Evolutionary conservation across 2,113 vertebrate genomes (phyloP).

Genomic region (Cinclus cinclus): DNA sequence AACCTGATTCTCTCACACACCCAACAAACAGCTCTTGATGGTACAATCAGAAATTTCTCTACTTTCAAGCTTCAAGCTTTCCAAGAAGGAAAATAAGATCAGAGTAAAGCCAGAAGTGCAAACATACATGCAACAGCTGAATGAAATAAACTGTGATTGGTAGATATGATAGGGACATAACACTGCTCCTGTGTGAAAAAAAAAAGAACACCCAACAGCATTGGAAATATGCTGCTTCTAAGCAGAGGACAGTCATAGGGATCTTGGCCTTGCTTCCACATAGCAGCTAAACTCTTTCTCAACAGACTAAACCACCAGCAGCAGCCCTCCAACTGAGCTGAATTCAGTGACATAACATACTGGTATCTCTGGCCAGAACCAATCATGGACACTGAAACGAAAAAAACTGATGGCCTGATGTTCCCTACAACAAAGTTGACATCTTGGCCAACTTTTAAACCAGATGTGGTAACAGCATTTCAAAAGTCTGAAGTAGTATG

Average conservation of each 20-base stretch:
- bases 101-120: neutral
- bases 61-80: neutral
- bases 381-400: neutral
- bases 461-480: neutral
- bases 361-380: neutral
- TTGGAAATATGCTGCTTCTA: neutral
- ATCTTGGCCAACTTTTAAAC: neutral
- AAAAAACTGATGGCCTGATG: neutral
- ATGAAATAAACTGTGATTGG: neutral
- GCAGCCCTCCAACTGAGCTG: neutral
- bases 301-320: neutral
- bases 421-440: neutral
- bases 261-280: neutral
- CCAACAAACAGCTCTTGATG: neutral
- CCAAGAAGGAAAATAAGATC: neutral
- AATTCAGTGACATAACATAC: accelerated
- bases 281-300: neutral
- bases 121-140: neutral
- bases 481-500: neutral
- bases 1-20: neutral
- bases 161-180: accelerated
- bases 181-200: neutral
- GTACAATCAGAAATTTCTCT: neutral
- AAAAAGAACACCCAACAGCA: neutral
- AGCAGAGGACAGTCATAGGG: neutral